These are phyloP conservation scores for Eubasilissa regina DNA, from an alignment of 1,140 invertebrate species.

Conservation along the genomic window DNA sequence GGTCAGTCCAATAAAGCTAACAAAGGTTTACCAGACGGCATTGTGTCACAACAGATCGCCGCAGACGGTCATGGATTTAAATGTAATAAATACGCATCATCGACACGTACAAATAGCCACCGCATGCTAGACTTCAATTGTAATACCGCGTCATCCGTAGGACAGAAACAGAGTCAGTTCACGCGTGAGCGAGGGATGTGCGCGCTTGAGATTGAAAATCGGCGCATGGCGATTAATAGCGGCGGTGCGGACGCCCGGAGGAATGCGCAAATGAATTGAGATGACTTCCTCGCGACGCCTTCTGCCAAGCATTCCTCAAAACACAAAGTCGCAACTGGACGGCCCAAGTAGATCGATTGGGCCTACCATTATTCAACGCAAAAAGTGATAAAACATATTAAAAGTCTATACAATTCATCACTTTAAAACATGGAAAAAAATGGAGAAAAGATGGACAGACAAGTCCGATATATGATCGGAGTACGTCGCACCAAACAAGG, in stretches of 20 bases:
- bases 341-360: not conserved
- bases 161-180: not conserved
- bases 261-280: constrained; percentile 51
- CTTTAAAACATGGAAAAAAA: too few species aligned
- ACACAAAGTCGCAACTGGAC: constrained; percentile 10
- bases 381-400: too few species aligned
- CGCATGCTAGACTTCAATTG: not conserved
- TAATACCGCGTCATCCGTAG: not conserved
- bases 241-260: not conserved
- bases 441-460: too few species aligned
- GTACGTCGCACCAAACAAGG: too few species aligned
- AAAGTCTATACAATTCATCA: too few species aligned
- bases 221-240: constrained; percentile 42
- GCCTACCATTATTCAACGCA: not conserved
- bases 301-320: constrained; percentile 29
- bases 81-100: constrained; percentile 15
- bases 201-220: constrained; percentile 19
- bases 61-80: not conserved
- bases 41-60: not conserved
- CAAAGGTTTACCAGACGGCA: too few species aligned
- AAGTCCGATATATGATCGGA: too few species aligned
- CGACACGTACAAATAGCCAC: constrained; percentile 16
- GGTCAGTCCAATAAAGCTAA: too few species aligned
- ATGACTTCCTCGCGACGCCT: constrained; percentile 49
- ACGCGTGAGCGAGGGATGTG: constrained; percentile 1